Percentiles rank a stretch among this genome's conserved stretches.
These are phyloP conservation scores for Melikaiella ostensackeni DNA, from an alignment of 2,888 invertebrate genomes.

Conservation along the genomic window DNA sequence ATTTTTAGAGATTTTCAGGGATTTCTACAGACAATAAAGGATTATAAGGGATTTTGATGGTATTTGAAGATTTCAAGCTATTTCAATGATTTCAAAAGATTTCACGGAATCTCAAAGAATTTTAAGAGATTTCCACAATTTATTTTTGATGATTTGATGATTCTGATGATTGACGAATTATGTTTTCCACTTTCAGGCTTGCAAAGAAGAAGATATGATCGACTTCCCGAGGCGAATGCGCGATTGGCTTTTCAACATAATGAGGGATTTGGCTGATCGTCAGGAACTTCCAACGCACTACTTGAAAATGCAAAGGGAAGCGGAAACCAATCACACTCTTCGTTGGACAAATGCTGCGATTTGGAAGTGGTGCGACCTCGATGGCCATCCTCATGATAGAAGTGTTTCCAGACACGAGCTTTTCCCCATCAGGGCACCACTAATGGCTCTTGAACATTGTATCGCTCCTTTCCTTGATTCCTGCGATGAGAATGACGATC, in stretches of 20 bases:
- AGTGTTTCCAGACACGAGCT: conserved; percentile 95
- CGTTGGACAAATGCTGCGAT: conserved; percentile 96
- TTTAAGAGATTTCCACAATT: no score
- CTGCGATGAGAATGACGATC: conserved; percentile 93
- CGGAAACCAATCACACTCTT: conserved; percentile 89
- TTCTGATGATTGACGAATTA: not conserved
- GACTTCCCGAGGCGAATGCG: conserved; percentile 98
- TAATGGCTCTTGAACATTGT: conserved; percentile 98
- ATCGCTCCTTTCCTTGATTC: conserved; percentile 96
- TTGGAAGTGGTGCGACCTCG: conserved; percentile 99
- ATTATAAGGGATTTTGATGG: no score
- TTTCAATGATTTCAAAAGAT: no score
- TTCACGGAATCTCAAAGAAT: no score
- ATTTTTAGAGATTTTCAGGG: no score
- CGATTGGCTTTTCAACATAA: conserved; percentile 98
- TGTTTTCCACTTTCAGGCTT: conserved; percentile 79
- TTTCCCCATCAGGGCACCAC: conserved; percentile 96
- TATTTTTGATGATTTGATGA: not conserved
- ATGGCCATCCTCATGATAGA: conserved; percentile 93
- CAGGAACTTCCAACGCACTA: conserved; percentile 90
- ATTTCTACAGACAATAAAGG: no score
- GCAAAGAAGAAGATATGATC: conserved; percentile 90
- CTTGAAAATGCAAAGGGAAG: conserved; percentile 91
- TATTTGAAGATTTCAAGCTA: no score
- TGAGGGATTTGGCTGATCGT: conserved; percentile 95